Conservation (phyloP, 2,797 vertebrate species). For the Coendou prehensilis region DNA sequence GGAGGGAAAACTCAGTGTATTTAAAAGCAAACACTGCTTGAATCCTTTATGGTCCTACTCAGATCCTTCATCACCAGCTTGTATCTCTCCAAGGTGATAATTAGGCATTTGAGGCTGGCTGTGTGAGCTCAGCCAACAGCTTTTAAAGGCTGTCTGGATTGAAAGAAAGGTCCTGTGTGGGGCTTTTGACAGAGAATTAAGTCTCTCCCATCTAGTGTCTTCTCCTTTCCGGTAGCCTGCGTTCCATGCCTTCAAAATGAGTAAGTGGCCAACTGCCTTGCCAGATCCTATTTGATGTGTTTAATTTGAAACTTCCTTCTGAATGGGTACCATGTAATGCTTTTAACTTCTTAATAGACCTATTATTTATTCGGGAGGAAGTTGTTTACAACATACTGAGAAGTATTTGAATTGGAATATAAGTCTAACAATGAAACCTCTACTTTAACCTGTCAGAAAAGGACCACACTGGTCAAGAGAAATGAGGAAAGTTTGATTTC, state of each 20-base stretch:
- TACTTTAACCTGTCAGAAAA: background rate
- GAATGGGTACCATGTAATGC: background rate
- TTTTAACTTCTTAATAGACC: background rate
- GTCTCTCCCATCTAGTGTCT: background rate
- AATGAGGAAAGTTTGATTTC: background rate
- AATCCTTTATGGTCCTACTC: background rate
- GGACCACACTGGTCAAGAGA: background rate
- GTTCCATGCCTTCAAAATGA: background rate
- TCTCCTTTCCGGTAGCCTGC: background rate
- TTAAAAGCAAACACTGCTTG: slow-evolving; percentile 58
- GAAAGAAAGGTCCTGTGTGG: background rate
- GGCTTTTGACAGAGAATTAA: slow-evolving; percentile 8
- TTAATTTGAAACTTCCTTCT: slow-evolving; percentile 5
- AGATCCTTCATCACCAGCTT: background rate
- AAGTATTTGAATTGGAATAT: background rate
- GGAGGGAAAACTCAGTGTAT: background rate
- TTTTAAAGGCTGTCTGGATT: slow-evolving; percentile 32
- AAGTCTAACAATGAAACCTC: background rate
- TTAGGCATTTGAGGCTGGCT: background rate
- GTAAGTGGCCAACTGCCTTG: background rate
- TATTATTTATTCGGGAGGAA: background rate
- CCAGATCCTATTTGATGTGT: background rate
- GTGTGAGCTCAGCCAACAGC: slow-evolving; percentile 41
- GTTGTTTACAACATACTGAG: background rate
- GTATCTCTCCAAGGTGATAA: slow-evolving; percentile 2